Evolutionary conservation across 2,797 vertebrate genomes (phyloP), one percentile per base, ranked within the genome.

Genomic region (Sebastes vulpes): DNA sequence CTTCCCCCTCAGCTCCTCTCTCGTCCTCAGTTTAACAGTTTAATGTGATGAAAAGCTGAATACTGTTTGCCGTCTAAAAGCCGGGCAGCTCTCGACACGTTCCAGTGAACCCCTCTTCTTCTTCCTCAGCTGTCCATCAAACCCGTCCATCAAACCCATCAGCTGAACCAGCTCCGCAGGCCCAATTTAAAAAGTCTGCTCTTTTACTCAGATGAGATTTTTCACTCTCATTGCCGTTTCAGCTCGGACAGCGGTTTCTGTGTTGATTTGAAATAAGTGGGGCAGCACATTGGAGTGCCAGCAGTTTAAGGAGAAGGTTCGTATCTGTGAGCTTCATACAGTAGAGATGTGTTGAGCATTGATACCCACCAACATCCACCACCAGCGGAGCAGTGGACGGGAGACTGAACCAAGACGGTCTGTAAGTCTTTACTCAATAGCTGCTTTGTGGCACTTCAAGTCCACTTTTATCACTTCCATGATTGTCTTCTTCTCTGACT

Each of bases 41-140:
- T 32, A 32, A 32, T 32, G 58, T 35, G 12, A 11, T 52, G 5
- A 70, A 58, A 23, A 46, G 16, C 42, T 26, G 20, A 9, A 3
- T 2, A 5, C 20, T 42, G 60, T 18, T 5, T 16, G 3, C 26
- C 6, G 53, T 35, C 9, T 31, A 5, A 26, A 9, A 48, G 9
- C 6, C 3, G 6, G 52, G 31, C 58, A n/a, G 54, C 79, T 71
- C 32, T 53, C 11, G 32, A 54, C 56, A 56, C 68, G 28, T 67
- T 21, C 61, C 79, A 67, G 3, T 66, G 79, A 76, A 35, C 26
- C 21, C 20, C 4, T 38, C 42, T 20, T 50, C 72, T 11, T 38
- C 65, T 16, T 21, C 6, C 2, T 20, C 70, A 60, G 75, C 65
- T 72, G 31, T 32, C 31, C 31, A 10, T 32, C 31, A 31, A 31